Percentiles rank a stretch among this genome's conserved stretches.
These are phyloP conservation scores for Podarcis lilfordi DNA, from an alignment of 2,797 vertebrate genomes.

Conservation along the genomic window DNA sequence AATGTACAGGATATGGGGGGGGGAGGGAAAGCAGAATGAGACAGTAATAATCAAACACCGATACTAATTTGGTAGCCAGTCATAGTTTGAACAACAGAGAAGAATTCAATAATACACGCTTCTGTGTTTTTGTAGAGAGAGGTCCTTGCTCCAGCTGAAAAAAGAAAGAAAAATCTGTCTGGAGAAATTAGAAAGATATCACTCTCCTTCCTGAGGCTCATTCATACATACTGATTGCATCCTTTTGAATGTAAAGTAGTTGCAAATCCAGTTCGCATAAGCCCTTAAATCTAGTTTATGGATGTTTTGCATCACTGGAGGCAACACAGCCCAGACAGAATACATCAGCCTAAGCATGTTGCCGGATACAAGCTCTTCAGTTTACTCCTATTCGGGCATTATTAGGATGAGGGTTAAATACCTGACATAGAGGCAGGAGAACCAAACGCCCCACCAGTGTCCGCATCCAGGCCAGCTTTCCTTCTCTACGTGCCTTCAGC, in stretches of 20 bases:
- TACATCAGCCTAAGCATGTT: neutral
- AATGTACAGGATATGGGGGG: slow-evolving; percentile 22
- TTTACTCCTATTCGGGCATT: no score
- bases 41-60: slow-evolving; percentile 41
- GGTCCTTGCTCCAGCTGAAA: neutral
- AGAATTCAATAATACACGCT: neutral
- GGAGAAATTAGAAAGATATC: neutral
- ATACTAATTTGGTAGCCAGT: neutral
- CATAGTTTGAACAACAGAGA: slow-evolving; percentile 6
- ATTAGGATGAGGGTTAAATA: neutral
- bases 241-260: neutral
- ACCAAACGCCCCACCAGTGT: neutral
- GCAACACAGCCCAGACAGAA: neutral
- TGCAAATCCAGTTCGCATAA: neutral
- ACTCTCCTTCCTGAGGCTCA: slow-evolving; percentile 23
- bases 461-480: no score
- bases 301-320: neutral
- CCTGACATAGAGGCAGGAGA: neutral
- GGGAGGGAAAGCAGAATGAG: slow-evolving; percentile 32
- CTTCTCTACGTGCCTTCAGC: no score
- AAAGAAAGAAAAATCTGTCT: neutral
- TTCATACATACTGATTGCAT: neutral
- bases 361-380: neutral
- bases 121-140: slow-evolving; percentile 5
- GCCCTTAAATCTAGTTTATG: neutral